phyloP scores from a whole-genome alignment of 2,113 vertebrate species.

The Psittacula cyanocephala region DNA sequence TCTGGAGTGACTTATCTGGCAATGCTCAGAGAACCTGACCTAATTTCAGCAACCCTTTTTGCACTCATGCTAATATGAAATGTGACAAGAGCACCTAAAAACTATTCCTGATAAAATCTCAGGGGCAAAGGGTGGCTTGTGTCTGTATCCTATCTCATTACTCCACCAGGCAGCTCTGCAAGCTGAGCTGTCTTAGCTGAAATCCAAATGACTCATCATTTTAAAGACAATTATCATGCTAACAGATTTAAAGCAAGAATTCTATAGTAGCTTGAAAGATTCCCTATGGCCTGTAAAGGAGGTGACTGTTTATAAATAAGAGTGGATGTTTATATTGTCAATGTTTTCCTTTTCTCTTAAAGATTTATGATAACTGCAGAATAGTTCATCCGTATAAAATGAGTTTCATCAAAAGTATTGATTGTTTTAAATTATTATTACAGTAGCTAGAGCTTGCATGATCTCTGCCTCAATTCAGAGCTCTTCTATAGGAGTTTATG shows the following conservation, averaged over 20 bases:
- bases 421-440: background rate
- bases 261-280: background rate
- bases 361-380: background rate
- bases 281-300: background rate
- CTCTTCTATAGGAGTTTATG: background rate
- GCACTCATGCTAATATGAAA: background rate
- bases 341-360: background rate
- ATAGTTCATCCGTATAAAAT: background rate
- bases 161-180: background rate
- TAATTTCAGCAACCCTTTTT: background rate
- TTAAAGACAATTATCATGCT: background rate
- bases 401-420: background rate
- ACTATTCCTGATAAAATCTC: background rate
- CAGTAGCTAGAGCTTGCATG: background rate
- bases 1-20: conserved; percentile 20
- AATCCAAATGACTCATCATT: conserved; percentile 11
- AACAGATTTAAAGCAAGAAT: background rate
- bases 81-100: conserved; percentile 14
- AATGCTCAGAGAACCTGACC: background rate
- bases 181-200: background rate
- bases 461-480: background rate
- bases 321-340: background rate
- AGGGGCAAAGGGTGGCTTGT: background rate
- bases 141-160: background rate
- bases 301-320: background rate